These are phyloP conservation scores for Varanus salvator DNA, from an alignment of 2,113 vertebrate genomes.

Conservation along the genomic window DNA sequence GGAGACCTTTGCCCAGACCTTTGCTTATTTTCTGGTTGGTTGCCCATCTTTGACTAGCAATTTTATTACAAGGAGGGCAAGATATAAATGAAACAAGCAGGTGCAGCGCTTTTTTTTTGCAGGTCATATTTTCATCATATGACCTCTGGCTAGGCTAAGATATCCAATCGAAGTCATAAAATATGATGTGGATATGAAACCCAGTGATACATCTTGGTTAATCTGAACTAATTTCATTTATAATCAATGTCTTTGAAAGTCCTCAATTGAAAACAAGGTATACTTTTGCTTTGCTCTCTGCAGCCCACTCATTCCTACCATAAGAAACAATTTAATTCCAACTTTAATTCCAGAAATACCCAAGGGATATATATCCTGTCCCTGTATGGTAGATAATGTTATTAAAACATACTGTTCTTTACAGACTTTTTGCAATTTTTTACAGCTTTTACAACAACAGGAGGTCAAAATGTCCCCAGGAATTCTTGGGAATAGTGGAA, in stretches of 20 bases:
- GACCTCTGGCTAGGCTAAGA: background rate
- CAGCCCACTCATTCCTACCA: background rate
- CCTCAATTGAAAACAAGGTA: slow-evolving; percentile 12
- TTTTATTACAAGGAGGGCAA: background rate
- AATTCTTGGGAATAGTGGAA: slow-evolving; percentile 61
- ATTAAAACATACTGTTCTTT: slow-evolving; percentile 68
- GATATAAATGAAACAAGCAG: background rate
- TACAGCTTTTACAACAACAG: slow-evolving; percentile 66
- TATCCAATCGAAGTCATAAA: background rate
- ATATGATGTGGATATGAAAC: background rate
- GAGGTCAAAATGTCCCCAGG: slow-evolving; percentile 68
- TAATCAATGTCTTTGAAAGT: background rate
- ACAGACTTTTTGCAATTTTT: slow-evolving; percentile 74
- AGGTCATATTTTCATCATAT: background rate
- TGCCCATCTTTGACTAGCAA: background rate
- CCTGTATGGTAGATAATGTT: slow-evolving; percentile 69
- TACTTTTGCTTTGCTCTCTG: slow-evolving; percentile 14
- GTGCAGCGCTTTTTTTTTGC: background rate
- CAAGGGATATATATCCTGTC: slow-evolving; percentile 40
- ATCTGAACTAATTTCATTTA: background rate
- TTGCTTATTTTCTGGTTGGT: background rate
- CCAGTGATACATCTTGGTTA: background rate
- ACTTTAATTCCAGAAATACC: slow-evolving; percentile 59
- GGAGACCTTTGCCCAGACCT: background rate
- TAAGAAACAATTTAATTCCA: slow-evolving; percentile 18